Evolutionary conservation across 2,113 vertebrate genomes (phyloP), one percentile per base, ranked within the genome.

Genomic region (Erinaceus europaeus): DNA sequence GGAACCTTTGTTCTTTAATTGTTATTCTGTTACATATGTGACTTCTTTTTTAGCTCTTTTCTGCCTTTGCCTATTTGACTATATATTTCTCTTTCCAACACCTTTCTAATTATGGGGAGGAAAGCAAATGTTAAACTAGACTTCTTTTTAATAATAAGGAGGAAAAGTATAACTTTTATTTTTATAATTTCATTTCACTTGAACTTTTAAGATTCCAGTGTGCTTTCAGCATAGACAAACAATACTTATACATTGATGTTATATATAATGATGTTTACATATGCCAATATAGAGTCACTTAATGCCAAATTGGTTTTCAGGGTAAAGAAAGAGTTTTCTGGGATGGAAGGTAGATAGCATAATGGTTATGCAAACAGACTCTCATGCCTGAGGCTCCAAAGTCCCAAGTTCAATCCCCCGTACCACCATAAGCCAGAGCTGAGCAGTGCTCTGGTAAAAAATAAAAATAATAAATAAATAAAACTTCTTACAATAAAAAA

Each of bases 71-170:
- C 59, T 80, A 38, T 92, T 93, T 78, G 77, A 81, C 74, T 72
- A 86, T 32, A 93, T 94, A n/a, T 81, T 90, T 90, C 82, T 83
- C 38, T 93, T 73, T 79, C 0, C 0, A 69, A 74, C 94, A 80
- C 86, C 36, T 69, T 91, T 90, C 62, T 83, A 83, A 94, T 90
- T 92, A 91, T 64, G 74, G 46, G 40, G 27, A 12, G 21, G 46
- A 87, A 84, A 78, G 50, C 65, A 90, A 91, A 88, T 83, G 20
- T 69, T 94, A 10, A 20, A 50, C 38, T 84, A 82, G 74, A 62
- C 11, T 52, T 64, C 71, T 75, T 90, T 79, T 78, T 65, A 57
- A 50, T 5, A 1, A 4, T 89, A 68, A 91, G 53, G 42, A 32
- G 83, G 38, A 91, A 44, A 86, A 59, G 4, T 84, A 1, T 92